Conservation (phyloP, 35 echinoderm and acorn worm species). For the Apostichopus californicus region DNA sequence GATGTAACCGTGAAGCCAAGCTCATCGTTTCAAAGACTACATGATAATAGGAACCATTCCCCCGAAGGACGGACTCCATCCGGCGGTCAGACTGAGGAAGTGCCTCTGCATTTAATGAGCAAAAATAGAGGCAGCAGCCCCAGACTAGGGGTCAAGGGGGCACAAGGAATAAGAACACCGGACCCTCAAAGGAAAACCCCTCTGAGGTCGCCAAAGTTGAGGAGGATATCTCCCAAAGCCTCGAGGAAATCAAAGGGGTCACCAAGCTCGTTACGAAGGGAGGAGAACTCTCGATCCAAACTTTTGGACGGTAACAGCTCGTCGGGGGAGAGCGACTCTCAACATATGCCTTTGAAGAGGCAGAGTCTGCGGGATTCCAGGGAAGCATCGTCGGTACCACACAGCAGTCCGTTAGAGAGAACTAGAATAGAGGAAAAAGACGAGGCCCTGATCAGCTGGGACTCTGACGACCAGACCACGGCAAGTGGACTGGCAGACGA, state of each 20-base stretch:
- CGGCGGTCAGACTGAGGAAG: constrained; percentile 4
- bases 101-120: constrained; percentile 41
- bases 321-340: constrained; percentile 47
- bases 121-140: constrained; percentile 41
- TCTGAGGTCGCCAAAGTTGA: constrained; percentile 34
- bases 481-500: neutral
- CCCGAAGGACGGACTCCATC: neutral
- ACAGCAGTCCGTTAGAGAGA: neutral
- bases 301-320: constrained; percentile 37
- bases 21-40: constrained; percentile 49
- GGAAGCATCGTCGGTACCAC: neutral
- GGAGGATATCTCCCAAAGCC: constrained; percentile 28
- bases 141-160: neutral
- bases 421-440: constrained; percentile 34
- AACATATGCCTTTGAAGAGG: neutral
- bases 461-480: constrained; percentile 28
- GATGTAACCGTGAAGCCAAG: constrained; percentile 37
- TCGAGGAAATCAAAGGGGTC: constrained; percentile 29
- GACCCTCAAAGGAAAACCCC: constrained; percentile 14
- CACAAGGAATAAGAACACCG: constrained; percentile 4
- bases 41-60: constrained; percentile 18
- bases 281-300: constrained; percentile 52
- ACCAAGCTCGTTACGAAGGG: constrained; percentile 43
- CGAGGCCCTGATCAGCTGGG: constrained; percentile 44
- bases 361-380: constrained; percentile 16